Base-by-base conservation (phyloP, 2,113 vertebrate species). In the Solea solea region DNA sequence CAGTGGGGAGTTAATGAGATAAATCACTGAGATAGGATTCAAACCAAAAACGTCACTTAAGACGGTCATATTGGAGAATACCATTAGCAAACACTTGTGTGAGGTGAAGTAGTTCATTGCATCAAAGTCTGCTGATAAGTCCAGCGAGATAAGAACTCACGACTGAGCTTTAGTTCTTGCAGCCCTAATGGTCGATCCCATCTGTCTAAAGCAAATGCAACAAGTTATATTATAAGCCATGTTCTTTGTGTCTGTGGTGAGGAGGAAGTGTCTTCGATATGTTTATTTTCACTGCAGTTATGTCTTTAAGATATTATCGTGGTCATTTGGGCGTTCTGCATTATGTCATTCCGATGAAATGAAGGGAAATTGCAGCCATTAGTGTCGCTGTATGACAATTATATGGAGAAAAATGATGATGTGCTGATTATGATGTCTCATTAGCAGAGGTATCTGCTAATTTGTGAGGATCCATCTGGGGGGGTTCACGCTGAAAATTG, bases 321-420 rank as follows among this genome's bases (percentile, higher is more conserved):
- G 44, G 61, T 71, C 50, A 81, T 80, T 52, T 74, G 73, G 80
- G 58, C 72, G 80, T 74, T 85, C 78, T 59, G 57, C 63, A 45
- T 83, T 54, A 75, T 82, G 66, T 85, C 85, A 86, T 79, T 75
- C 67, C 72, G 52, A 60, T 81, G 45, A 82, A 80, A 90, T 74
- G 77, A 85, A 81, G 45, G 86, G 84, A 89, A 90, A 87, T 86
- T 59, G 69, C 81, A 75, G 77, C 77, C 11, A 82, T 83, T 85
- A 82, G 68, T 69, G 75, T 76, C 4, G 16, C 75, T 15, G 63
- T 78, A 39, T 69, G 69, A 66, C 64, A 12, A 80, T 72, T 46
- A 69, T 45, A 49, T 80, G 68, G 42, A 69, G 72, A 34, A 34
- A 34, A 45, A 45, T 45, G 44, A 45, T 45, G 44, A 12, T 45